A percentile compares a stretch with the other conserved stretches of the same genome.
Conservation (phyloP, 2,888 invertebrate genomes). For the Omphaloscelis lunosa region DNA sequence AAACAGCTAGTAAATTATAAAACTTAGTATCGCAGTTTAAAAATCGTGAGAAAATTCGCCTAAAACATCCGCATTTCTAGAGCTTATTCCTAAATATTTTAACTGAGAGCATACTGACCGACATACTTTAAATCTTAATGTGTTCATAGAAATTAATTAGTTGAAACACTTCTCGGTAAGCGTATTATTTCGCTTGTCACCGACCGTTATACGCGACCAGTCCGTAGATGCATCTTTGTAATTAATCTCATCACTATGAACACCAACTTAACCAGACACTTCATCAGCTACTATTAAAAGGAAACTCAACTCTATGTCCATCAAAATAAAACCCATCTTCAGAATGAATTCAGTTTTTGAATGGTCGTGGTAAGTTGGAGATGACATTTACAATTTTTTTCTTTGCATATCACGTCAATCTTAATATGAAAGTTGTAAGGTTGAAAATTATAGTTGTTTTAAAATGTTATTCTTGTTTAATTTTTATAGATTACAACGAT, state of each 20-base stretch:
- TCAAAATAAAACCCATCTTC: slow-evolving; percentile 18
- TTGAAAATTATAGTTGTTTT: slow-evolving; percentile 65
- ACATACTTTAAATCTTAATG: slow-evolving; percentile 70
- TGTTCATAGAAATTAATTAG: slow-evolving; percentile 75
- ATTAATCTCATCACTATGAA: slow-evolving; percentile 85
- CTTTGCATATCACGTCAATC: slow-evolving; percentile 66
- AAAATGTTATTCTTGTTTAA: slow-evolving; percentile 65
- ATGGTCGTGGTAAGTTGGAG: slow-evolving; percentile 27
- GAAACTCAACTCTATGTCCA: slow-evolving; percentile 48
- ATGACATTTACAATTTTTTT: slow-evolving; percentile 64
- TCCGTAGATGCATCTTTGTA: slow-evolving; percentile 84
- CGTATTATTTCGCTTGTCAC: slow-evolving; percentile 75
- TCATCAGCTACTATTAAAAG: slow-evolving; percentile 9
- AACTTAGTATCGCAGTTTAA: neutral
- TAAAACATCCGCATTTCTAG: slow-evolving; percentile 26
- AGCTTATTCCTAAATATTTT: slow-evolving; percentile 17
- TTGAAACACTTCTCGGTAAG: slow-evolving; percentile 71
- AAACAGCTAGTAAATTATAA: neutral
- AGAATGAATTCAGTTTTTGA: slow-evolving; percentile 11
- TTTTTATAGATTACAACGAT: slow-evolving; percentile 75
- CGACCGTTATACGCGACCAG: slow-evolving; percentile 79
- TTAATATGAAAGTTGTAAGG: slow-evolving; percentile 70
- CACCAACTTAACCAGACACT: slow-evolving; percentile 54
- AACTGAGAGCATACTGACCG: slow-evolving; percentile 52
- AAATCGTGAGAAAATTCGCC: slow-evolving; percentile 53